Conservation (phyloP, 2,888 invertebrate genomes). For the Diplolepis rosae region DNA sequence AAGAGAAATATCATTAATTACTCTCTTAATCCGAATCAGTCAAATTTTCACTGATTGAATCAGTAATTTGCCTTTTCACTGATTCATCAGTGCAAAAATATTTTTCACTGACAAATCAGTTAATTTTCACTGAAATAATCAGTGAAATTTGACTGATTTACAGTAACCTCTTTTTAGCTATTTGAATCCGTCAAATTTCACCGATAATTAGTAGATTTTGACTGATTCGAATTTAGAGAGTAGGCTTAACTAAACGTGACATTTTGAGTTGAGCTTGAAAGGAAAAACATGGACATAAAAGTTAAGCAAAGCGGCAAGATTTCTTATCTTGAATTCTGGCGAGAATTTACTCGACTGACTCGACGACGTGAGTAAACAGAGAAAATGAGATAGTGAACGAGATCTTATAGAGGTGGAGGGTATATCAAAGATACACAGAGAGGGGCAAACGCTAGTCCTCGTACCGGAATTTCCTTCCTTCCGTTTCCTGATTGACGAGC, state of each 20-base stretch:
- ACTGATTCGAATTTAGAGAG: no score
- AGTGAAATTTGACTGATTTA: no score
- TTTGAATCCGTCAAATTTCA: no score
- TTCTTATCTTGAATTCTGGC: slow-evolving; percentile 17
- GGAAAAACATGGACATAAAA: slow-evolving; percentile 47
- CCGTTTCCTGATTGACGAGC: slow-evolving; percentile 72
- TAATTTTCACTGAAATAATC: no score
- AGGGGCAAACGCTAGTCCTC: slow-evolving; percentile 63
- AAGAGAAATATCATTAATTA: no score
- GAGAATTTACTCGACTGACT: slow-evolving; percentile 30
- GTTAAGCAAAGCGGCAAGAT: slow-evolving; percentile 30
- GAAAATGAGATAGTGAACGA: slow-evolving; percentile 49
- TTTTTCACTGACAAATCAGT: no score
- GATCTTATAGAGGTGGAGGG: slow-evolving; percentile 41
- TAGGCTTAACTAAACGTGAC: slow-evolving; percentile 40
- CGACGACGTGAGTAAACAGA: slow-evolving; percentile 50
- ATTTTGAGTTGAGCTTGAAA: slow-evolving; percentile 40
- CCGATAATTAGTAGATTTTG: no score
- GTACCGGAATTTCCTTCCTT: slow-evolving; percentile 71
- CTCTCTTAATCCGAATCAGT: no score
- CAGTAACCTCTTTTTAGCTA: no score
- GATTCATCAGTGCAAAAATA: no score
- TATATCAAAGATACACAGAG: slow-evolving; percentile 64
- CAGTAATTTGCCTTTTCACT: no score
- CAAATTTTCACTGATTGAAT: no score